Evolutionary conservation across 2,113 vertebrate genomes (phyloP), one percentile per base, ranked within the genome.

Genomic region (Cynocephalus volans): DNA sequence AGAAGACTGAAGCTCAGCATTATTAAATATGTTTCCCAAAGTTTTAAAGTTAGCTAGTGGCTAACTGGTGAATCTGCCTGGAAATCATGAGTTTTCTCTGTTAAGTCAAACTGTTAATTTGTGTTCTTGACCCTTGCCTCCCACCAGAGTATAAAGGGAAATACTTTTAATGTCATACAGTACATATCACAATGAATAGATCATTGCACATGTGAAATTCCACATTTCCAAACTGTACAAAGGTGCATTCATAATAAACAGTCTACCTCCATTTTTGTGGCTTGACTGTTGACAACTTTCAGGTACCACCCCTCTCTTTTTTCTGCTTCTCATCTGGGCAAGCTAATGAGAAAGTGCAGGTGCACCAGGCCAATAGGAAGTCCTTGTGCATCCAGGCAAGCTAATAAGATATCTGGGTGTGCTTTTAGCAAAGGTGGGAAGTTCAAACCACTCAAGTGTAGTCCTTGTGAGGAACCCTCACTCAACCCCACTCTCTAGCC

Each of bases 401-500:
- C 36, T 72, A 72, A 18, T 60, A 80, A 45, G 33, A 85, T 82
- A 58, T 12, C 11, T 4, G 23, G 24, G 13, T 23, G 5, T 7
- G 50, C 4, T 12, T 60, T 54, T 5, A 83, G 45, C 48, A 72
- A 18, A 17, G 48, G 10, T 3, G n/a, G 23, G 31, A 79, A 62
- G 31, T 89, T 67, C 73, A 81, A 75, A 17, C 13, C 19, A 79
- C 50, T 28, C 52, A n/a, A 33, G 10, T 7, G 36, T 21, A 60
- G 54, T 5, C 50, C 18, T 69, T 14, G 3, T 15, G 36, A 80
- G 10, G 50, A 90, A 17, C 7, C 36, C 9, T 21, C 45, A 10
- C 9, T 2, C 3, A 12, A 12, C 2, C 17, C 24, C 41, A n/a
- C 4, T 12, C 8, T 6, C 56, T 2, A 65, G 8, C 8, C 1